Percentiles rank a stretch among this genome's conserved stretches.
Conservation (phyloP, 2,888 invertebrate genomes). For the Prosapia bicincta region DNA sequence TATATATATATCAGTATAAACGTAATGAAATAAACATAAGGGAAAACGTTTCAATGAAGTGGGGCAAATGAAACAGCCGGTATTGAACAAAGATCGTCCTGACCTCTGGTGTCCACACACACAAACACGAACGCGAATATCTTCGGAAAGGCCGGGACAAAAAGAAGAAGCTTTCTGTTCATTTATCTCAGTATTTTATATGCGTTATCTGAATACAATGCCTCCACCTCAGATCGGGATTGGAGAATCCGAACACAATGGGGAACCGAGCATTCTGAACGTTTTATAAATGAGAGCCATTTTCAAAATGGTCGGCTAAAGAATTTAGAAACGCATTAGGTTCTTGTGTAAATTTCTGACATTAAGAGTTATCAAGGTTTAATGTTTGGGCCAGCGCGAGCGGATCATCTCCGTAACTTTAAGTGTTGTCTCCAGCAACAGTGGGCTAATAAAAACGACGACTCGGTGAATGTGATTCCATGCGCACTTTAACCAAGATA, state of each 20-base stretch:
- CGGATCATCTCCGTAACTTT: too few species aligned
- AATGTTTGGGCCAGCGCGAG: too few species aligned
- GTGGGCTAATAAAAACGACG: too few species aligned
- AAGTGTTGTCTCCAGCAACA: too few species aligned
- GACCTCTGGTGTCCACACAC: neutral
- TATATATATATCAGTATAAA: too few species aligned
- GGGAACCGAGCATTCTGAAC: neutral
- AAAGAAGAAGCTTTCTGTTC: neutral
- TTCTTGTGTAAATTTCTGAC: constrained; percentile 19
- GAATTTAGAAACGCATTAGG: constrained; percentile 20
- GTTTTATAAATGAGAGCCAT: constrained; percentile 15
- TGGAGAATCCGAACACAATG: neutral
- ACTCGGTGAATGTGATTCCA: too few species aligned
- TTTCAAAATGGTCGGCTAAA: constrained; percentile 25
- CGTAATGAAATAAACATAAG: too few species aligned
- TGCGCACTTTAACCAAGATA: too few species aligned
- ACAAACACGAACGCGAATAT: neutral
- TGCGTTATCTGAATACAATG: neutral
- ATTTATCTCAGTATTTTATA: neutral
- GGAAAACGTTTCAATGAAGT: too few species aligned
- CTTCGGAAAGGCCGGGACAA: neutral
- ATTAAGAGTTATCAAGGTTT: too few species aligned
- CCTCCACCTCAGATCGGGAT: neutral
- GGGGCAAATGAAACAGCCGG: too few species aligned
- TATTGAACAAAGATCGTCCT: neutral